Evolutionary conservation across 2,888 invertebrate species (phyloP), one percentile per base, ranked within the genome.

Genomic region (Agrilus cyanescens): DNA sequence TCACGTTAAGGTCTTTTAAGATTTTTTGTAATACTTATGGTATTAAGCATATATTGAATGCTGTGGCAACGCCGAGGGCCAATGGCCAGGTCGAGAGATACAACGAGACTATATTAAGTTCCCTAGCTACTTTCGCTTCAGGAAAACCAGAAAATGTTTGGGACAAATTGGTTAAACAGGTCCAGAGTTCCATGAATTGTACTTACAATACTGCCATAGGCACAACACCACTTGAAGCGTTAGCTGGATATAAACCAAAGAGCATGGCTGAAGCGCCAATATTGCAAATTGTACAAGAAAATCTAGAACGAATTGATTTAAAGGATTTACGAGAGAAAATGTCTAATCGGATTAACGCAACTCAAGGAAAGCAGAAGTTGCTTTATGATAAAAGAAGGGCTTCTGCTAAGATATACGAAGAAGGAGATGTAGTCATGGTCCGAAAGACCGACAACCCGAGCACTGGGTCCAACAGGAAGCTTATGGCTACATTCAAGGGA

Each of bases 71-170:
- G 7, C 54, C 53, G 12, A 20, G 53, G 34, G 54, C 55, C 1
- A 57, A 57, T 36, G 55, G 54, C 1, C 56, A 54, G 25, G 51
- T 50, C 4, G 57, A 12, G 31, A 40, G 33, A 6, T 33, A 33
- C 15, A 33, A 33, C 8, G 4, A 15, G 15, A 33, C 33, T 10
- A 33, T 33, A 6, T 6, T 33, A 2, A 33, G 8, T 7, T 33
- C 33, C 7, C 7, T 33, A 4, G 13, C 33, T 33, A 33, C 33
- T 4, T 14, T 8, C 4, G 15, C 13, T 33, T 6, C 7, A 2
- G 33, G 15, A 33, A 33, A 6, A 15, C 6, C 14, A 6, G 14
- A 20, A 20, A 20, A 20, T 20, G 20, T 6, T 6, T 20, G 20
- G 20, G 20, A 20, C 8, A 33, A 15, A 6, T 6, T 14, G 6